Evolutionary conservation across 1,140 invertebrate species (phyloP).

Genomic region (Lycorma delicatula): DNA sequence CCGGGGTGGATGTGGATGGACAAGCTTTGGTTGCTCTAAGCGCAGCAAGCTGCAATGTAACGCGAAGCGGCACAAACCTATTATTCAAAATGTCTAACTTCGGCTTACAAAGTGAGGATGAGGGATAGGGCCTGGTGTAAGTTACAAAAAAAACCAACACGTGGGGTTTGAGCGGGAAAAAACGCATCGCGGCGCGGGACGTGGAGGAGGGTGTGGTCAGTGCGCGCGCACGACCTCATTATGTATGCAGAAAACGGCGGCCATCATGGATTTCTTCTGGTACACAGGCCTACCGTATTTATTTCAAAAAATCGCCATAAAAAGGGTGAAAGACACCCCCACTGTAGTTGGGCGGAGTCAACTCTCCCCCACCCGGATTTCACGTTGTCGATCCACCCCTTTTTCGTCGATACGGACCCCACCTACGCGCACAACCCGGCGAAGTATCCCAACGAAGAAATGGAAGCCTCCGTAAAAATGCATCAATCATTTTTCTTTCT

Average conservation of each 20-base stretch:
- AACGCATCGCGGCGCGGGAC: constrained; percentile 17
- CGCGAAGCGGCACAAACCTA: constrained; percentile 13
- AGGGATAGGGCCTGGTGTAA: constrained; percentile 11
- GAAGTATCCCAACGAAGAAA: constrained; percentile 10
- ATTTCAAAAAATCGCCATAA: constrained; percentile 17
- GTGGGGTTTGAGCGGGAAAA: constrained; percentile 11
- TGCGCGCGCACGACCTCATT: constrained; percentile 14
- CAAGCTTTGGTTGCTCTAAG: no score
- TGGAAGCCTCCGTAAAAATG: constrained; percentile 7
- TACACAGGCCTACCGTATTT: constrained; percentile 10
- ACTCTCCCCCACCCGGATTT: constrained; percentile 2
- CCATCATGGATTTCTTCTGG: constrained; percentile 21
- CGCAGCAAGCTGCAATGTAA: neutral
- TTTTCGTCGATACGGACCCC: constrained; percentile 11
- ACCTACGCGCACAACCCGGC: constrained; percentile 9
- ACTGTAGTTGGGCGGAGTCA: constrained; percentile 13
- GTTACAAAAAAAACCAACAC: constrained; percentile 15
- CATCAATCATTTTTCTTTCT: constrained; percentile 18
- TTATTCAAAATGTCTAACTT: constrained; percentile 22
- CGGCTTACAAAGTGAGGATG: constrained; percentile 16
- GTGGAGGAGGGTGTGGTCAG: constrained; percentile 1
- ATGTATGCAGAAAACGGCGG: constrained; percentile 19
- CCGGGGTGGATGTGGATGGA: neutral
- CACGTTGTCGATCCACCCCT: constrained; percentile 10
- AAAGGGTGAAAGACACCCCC: constrained; percentile 20